Percentiles rank a stretch among this genome's conserved stretches.
Evolutionary conservation across 2,888 invertebrate species (phyloP).

Genomic region (Endotricha flammealis): DNA sequence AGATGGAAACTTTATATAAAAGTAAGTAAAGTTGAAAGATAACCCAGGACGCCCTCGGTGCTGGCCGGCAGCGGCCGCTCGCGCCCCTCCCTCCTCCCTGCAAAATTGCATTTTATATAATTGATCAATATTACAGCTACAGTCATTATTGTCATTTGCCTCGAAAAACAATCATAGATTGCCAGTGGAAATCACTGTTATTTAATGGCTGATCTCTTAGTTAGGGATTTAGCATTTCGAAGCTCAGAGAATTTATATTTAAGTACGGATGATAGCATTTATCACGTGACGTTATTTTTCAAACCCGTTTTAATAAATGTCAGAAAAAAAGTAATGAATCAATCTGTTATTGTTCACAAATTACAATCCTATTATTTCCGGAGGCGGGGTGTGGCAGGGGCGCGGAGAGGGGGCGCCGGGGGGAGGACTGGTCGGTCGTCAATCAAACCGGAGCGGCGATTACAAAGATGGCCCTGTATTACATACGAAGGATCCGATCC

Average conservation of each 20-base stretch:
- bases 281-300: constrained; percentile 24
- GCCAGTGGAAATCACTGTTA: no score
- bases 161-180: no score
- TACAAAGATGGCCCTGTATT: constrained; percentile 26
- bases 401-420: constrained; percentile 14
- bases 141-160: no score
- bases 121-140: no score
- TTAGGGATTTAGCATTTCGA: no score
- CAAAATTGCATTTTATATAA: constrained; percentile 43
- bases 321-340: constrained; percentile 34
- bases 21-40: no score
- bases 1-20: no score
- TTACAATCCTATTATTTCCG: constrained; percentile 33
- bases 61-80: not conserved
- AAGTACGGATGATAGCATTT: constrained; percentile 10
- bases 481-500: constrained; percentile 19
- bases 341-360: constrained; percentile 34
- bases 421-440: constrained; percentile 21
- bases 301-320: constrained; percentile 39
- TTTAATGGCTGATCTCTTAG: no score
- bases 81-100: constrained; percentile 18
- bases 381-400: constrained; percentile 8
- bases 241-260: no score
- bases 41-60: not conserved
- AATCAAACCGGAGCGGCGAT: constrained; percentile 26